Percentiles rank a stretch among this genome's conserved stretches.
Conservation (phyloP, 64 coral and sea anemone genomes). For the Dendrophyllia cribrosa region DNA sequence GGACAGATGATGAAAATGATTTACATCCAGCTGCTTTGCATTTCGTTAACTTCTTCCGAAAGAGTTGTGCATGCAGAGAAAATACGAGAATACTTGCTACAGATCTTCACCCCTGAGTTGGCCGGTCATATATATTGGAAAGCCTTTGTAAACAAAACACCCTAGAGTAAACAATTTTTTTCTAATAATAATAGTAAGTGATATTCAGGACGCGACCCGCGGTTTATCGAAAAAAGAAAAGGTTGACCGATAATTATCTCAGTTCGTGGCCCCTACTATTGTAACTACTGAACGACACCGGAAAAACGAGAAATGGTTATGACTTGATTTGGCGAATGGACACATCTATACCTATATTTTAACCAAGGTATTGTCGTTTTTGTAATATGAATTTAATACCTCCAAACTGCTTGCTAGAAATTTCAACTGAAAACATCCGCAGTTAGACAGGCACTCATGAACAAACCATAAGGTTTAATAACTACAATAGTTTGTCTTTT, state of each 20-base stretch:
- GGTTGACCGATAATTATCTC: not conserved
- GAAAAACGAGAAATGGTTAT: too few species aligned
- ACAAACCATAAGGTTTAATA: too few species aligned
- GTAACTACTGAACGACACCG: not conserved
- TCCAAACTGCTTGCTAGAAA: too few species aligned
- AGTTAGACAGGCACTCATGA: too few species aligned
- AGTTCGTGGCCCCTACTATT: not conserved
- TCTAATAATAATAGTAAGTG: slow-evolving; percentile 21
- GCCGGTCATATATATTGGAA: slow-evolving; percentile 15
- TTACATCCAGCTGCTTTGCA: not conserved
- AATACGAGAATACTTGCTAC: not conserved
- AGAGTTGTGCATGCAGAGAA: not conserved
- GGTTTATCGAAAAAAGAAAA: not conserved
- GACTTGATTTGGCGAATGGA: too few species aligned
- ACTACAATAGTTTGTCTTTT: too few species aligned
- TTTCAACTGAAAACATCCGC: too few species aligned
- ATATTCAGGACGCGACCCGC: not conserved
- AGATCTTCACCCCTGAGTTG: not conserved
- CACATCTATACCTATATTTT: too few species aligned
- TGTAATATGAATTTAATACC: too few species aligned
- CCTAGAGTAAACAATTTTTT: not conserved
- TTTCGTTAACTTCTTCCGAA: not conserved
- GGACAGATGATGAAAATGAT: too few species aligned
- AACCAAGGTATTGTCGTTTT: too few species aligned
- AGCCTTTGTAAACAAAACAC: not conserved